These are phyloP conservation scores for Enteromius paludinosus DNA, from an alignment of 2,797 vertebrate genomes.

Conservation along the genomic window DNA sequence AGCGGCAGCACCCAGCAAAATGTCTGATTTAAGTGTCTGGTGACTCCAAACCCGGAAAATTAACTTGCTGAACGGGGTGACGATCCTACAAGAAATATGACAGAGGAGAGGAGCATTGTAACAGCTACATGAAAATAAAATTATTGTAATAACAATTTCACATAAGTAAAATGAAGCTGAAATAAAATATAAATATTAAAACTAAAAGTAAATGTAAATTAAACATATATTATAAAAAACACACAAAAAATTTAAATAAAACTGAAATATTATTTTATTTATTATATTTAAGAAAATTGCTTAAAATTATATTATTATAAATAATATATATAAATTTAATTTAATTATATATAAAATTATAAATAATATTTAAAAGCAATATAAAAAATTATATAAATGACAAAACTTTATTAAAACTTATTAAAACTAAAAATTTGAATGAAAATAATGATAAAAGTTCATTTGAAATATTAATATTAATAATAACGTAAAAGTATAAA, in stretches of 20 bases:
- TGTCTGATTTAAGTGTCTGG: slow-evolving; percentile 95
- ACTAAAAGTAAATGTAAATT: background rate
- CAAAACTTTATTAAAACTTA: background rate
- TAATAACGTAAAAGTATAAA: background rate
- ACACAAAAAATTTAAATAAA: background rate
- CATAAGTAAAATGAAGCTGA: background rate
- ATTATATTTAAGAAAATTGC: background rate
- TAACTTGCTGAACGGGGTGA: slow-evolving; percentile 94
- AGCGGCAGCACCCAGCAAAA: slow-evolving; percentile 89
- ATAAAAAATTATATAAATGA: background rate
- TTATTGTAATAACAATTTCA: background rate
- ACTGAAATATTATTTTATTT: background rate
- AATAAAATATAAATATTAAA: background rate
- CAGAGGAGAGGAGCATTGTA: slow-evolving; percentile 7
- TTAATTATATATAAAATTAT: too few species aligned
- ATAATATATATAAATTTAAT: too few species aligned
- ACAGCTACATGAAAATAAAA: background rate
- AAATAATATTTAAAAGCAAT: background rate
- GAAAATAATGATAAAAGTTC: background rate
- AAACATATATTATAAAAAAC: background rate
- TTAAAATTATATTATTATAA: too few species aligned
- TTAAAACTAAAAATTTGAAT: background rate
- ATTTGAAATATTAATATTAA: too few species aligned
- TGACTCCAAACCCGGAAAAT: slow-evolving; percentile 97
- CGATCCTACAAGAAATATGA: slow-evolving; percentile 80